Evolutionary conservation across 1,140 invertebrate species (phyloP).

Genomic region (Palaemon carinicauda): DNA sequence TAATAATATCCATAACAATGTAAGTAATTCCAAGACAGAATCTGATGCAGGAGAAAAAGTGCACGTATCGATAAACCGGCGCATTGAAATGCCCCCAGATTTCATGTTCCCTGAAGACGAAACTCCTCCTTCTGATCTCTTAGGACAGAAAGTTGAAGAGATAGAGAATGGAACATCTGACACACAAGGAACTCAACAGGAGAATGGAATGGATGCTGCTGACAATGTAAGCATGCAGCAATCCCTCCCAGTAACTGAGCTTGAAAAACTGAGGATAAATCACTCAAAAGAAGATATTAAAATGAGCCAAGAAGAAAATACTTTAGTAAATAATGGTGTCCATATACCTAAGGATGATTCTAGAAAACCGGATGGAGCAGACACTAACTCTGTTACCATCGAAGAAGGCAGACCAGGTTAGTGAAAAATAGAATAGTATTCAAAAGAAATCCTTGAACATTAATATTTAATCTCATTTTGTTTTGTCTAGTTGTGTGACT

Average conservation of each 20-base stretch:
- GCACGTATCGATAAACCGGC: constrained; percentile 75
- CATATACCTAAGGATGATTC: constrained; percentile 13
- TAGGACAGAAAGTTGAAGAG: constrained; percentile 60
- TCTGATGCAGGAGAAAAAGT: constrained; percentile 61
- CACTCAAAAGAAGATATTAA: constrained; percentile 6
- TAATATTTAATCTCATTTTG: no score
- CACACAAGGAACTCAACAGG: neutral
- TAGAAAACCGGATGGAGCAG: constrained; percentile 40
- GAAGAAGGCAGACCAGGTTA: constrained; percentile 17
- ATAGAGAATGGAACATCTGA: constrained; percentile 3
- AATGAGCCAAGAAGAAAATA: neutral
- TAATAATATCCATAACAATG: constrained; percentile 45
- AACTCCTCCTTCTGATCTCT: constrained; percentile 70
- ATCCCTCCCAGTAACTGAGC: constrained; percentile 9
- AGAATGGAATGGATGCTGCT: neutral
- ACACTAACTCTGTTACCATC: neutral
- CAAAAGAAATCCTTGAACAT: no score
- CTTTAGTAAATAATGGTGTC: neutral
- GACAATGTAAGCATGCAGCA: neutral
- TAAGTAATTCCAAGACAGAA: constrained; percentile 24
- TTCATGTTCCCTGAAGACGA: constrained; percentile 82
- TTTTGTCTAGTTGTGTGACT: no score
- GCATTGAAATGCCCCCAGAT: constrained; percentile 83
- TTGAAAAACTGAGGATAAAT: constrained; percentile 14
- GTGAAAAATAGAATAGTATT: neutral